These are phyloP conservation scores for Helicoverpa zea DNA, from an alignment of 1,140 invertebrate species.

Conservation along the genomic window DNA sequence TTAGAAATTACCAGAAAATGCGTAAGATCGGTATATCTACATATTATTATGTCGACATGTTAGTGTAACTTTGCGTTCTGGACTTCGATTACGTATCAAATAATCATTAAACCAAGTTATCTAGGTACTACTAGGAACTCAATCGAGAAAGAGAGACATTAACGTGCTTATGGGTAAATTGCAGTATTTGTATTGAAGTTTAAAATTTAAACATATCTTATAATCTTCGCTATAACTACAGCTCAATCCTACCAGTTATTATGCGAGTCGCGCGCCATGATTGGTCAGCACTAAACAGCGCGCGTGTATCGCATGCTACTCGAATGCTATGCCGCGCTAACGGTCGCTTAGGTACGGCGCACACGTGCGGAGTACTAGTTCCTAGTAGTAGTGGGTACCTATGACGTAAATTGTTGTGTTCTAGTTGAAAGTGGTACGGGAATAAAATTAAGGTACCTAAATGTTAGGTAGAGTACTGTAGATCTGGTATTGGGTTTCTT, in stretches of 20 bases:
- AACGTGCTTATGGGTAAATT: too few species aligned
- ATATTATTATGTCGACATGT: too few species aligned
- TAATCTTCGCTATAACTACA: conserved; percentile 40
- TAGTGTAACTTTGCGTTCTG: too few species aligned
- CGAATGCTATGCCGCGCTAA: conserved; percentile 56
- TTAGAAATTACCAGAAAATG: too few species aligned
- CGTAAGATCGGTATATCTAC: too few species aligned
- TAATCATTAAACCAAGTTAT: too few species aligned
- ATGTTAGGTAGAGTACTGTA: too few species aligned
- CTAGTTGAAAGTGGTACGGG: background rate
- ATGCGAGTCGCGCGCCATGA: conserved; percentile 65
- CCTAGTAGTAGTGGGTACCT: background rate
- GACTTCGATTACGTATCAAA: too few species aligned
- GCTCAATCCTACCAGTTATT: conserved; percentile 54
- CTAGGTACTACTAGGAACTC: too few species aligned
- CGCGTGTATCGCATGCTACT: conserved; percentile 66
- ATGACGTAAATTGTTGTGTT: conserved; percentile 24
- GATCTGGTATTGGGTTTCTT: background rate
- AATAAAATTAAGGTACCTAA: background rate
- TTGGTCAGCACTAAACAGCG: conserved; percentile 75
- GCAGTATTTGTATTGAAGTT: too few species aligned
- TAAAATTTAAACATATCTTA: background rate
- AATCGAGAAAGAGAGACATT: too few species aligned
- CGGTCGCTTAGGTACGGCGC: conserved; percentile 33
- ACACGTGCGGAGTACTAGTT: conserved; percentile 28